Percentiles rank a stretch among this genome's conserved stretches.
Evolutionary conservation across 2,888 invertebrate species (phyloP).

Genomic region (Perizoma affinitatum): DNA sequence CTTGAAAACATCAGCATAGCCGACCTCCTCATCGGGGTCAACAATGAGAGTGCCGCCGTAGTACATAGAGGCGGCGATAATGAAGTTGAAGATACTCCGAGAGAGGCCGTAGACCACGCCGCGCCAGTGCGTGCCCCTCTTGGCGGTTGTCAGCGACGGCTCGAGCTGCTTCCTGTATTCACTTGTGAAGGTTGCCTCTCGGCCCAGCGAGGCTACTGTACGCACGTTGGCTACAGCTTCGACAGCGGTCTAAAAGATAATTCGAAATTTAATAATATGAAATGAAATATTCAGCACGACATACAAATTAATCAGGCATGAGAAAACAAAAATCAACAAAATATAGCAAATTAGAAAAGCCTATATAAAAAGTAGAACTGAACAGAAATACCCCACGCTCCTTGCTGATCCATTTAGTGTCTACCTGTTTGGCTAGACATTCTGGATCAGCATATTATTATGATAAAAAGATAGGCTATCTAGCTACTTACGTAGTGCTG

Average conservation of each 20-base stretch:
- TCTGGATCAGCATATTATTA: too few species aligned
- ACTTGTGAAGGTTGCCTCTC: constrained; percentile 87
- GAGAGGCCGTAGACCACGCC: constrained; percentile 89
- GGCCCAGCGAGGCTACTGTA: constrained; percentile 89
- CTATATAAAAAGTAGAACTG: too few species aligned
- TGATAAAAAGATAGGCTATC: too few species aligned
- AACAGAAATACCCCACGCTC: too few species aligned
- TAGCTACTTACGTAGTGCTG: too few species aligned
- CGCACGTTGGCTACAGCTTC: constrained; percentile 91
- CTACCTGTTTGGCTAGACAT: too few species aligned
- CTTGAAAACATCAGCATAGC: constrained; percentile 87
- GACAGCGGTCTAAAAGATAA: constrained; percentile 84
- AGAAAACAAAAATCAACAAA: too few species aligned
- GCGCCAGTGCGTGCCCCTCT: constrained; percentile 86
- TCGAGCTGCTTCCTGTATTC: constrained; percentile 85
- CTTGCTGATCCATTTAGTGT: too few species aligned
- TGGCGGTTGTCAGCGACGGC: constrained; percentile 84
- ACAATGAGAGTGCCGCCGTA: constrained; percentile 89
- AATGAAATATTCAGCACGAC: too few species aligned
- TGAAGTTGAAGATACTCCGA: constrained; percentile 88
- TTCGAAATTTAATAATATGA: neutral
- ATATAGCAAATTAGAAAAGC: too few species aligned
- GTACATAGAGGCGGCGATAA: constrained; percentile 88
- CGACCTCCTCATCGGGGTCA: constrained; percentile 69
- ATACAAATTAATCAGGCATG: too few species aligned